These are phyloP conservation scores for Epistrophella euchroma DNA, from an alignment of 2,888 invertebrate species.

Conservation along the genomic window DNA sequence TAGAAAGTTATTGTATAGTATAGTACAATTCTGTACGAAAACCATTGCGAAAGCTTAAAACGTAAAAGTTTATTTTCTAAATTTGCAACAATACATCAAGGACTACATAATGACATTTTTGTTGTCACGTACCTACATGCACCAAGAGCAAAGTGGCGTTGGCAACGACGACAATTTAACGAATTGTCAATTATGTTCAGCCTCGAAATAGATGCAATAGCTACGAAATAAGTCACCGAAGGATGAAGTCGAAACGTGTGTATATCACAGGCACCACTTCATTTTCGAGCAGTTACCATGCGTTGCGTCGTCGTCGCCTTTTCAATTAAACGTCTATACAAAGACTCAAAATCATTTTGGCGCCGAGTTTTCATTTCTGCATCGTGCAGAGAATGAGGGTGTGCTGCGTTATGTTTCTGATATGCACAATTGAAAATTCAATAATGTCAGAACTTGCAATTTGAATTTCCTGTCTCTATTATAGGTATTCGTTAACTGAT, in stretches of 20 bases:
- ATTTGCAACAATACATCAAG: background rate
- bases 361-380: constrained; percentile 5
- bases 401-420: background rate
- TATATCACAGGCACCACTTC: constrained; percentile 22
- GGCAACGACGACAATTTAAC: constrained; percentile 59
- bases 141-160: background rate
- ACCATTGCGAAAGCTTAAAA: too few relatives aligned
- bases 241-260: constrained; percentile 32
- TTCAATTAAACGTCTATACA: constrained; percentile 59
- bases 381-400: background rate
- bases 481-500: background rate
- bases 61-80: too few relatives aligned
- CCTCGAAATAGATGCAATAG: constrained; percentile 53
- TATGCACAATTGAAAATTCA: constrained; percentile 27
- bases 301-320: constrained; percentile 43
- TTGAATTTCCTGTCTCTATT: constrained; percentile 15
- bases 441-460: constrained; percentile 29
- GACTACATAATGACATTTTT: constrained; percentile 21
- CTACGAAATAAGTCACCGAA: constrained; percentile 10
- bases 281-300: constrained; percentile 37
- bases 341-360: constrained; percentile 49
- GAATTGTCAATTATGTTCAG: constrained; percentile 55
- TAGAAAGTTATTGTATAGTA: too few relatives aligned
- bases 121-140: constrained; percentile 36
- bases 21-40: too few relatives aligned